Evolutionary conservation across 2,888 invertebrate species (phyloP), one percentile per base, ranked within the genome.

Genomic region (Protophormia terraenovae): DNA sequence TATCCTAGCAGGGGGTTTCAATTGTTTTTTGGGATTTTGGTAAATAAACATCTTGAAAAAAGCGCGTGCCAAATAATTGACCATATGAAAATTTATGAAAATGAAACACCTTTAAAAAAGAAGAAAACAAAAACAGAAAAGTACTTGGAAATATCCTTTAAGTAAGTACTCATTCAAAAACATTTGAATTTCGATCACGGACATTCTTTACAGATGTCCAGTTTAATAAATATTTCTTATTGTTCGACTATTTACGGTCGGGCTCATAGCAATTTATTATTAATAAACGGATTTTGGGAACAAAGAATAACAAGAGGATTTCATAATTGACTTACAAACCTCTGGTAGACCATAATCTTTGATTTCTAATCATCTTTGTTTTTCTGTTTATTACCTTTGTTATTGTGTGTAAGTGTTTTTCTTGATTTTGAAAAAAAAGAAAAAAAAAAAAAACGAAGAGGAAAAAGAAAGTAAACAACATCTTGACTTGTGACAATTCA

Each of bases 401-500:
- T 3, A 22, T 77, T 41, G 41, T 35, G 16, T 24, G 4, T 16
- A 24, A n/a, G 29, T 45, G 35, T 67, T 64, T 35, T 53, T 14
- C 41, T 38, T 67, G 55, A 14, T 69, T 32, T 67, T 27, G 32
- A 67, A 62, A 35, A 53, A 41, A 58, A 64, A 50, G n/a, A 29
- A 41, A 78, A 19, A 79, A 64, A 60, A 80, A 45, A 82, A 69
- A 32, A 60, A 77, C 55, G 35, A 35, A 35, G 14, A 29, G 50
- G 22, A 41, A 14, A 80, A 55, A 41, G 10, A 73, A 27, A 75
- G 58, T 14, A 76, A 71, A 72, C 50, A 76, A n/a, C 78, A 86
- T 87, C 86, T 86, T 87, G 85, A 80, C 85, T 87, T 82, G 66
- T 73, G 85, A 69, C 86, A 87, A 86, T 83, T 83, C 77, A 60